Evolutionary conservation across 2,888 invertebrate species (phyloP).

Genomic region (Peribatodes rhomboidaria): DNA sequence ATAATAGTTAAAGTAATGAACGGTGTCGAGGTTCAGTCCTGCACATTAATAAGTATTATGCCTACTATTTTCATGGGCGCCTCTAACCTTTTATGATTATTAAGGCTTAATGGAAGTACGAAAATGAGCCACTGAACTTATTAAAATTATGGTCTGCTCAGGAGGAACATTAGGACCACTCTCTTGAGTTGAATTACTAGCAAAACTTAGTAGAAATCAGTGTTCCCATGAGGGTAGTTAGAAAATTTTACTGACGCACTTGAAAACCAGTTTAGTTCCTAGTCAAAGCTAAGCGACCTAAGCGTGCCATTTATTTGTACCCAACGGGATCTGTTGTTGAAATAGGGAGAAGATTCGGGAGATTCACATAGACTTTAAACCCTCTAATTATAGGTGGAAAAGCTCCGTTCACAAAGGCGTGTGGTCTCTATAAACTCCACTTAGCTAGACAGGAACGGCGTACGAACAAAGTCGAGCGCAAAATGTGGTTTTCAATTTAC

Average conservation of each 20-base stretch:
- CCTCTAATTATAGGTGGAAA: constrained; percentile 14
- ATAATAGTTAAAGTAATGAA: constrained; percentile 24
- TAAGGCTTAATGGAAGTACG: constrained; percentile 25
- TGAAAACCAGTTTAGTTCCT: too few species aligned
- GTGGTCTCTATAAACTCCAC: constrained; percentile 16
- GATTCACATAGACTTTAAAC: neutral
- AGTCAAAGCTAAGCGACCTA: too few species aligned
- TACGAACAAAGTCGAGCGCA: constrained; percentile 19
- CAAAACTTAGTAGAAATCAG: neutral
- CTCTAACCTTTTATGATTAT: constrained; percentile 32
- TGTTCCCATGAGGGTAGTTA: neutral
- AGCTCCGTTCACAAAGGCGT: constrained; percentile 9
- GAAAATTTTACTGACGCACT: too few species aligned
- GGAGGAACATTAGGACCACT: neutral
- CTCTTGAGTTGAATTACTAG: neutral
- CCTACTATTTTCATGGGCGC: constrained; percentile 24
- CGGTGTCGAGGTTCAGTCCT: constrained; percentile 19
- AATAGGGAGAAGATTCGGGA: neutral
- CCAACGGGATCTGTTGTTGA: neutral
- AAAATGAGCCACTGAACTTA: constrained; percentile 20
- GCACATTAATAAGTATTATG: constrained; percentile 22
- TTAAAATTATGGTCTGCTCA: constrained; percentile 11
- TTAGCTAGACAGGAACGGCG: constrained; percentile 10
- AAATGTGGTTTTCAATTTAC: constrained; percentile 32
- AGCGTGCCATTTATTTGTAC: neutral